Conservation (phyloP, 1,140 invertebrate genomes). For the Araneus ventricosus region DNA sequence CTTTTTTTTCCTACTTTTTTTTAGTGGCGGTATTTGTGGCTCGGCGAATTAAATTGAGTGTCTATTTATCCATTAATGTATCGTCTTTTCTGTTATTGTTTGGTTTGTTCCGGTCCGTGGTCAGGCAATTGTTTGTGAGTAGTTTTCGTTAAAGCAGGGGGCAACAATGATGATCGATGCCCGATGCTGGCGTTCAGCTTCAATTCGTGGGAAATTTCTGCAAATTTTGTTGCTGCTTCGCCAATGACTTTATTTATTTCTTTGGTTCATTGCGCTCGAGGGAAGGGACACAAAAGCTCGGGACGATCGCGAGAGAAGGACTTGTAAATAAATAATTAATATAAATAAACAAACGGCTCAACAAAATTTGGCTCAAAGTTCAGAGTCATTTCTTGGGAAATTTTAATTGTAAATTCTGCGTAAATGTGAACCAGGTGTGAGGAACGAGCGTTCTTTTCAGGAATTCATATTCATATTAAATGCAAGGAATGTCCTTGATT, state of each 20-base stretch:
- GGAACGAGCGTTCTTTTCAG: no score
- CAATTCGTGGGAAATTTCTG: neutral
- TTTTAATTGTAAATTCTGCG: no score
- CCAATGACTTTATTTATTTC: neutral
- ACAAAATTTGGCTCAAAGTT: no score
- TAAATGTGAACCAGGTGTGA: no score
- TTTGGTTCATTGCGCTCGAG: neutral
- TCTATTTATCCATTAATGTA: neutral
- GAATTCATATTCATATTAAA: no score
- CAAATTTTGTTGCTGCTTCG: neutral
- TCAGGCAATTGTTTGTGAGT: neutral
- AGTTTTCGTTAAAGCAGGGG: neutral
- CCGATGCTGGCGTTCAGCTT: neutral
- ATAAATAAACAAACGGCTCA: no score
- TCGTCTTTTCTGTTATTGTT: neutral
- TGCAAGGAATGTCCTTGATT: no score
- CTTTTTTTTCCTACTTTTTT: neutral
- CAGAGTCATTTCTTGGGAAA: no score
- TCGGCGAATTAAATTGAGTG: neutral
- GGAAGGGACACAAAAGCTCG: no score
- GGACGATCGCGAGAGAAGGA: no score
- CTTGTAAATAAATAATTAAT: no score
- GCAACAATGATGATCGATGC: neutral
- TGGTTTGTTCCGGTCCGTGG: neutral
- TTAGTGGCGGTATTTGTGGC: neutral